Base-by-base conservation (phyloP, 2,888 invertebrate species). In the Oscheius sp. region DNA sequence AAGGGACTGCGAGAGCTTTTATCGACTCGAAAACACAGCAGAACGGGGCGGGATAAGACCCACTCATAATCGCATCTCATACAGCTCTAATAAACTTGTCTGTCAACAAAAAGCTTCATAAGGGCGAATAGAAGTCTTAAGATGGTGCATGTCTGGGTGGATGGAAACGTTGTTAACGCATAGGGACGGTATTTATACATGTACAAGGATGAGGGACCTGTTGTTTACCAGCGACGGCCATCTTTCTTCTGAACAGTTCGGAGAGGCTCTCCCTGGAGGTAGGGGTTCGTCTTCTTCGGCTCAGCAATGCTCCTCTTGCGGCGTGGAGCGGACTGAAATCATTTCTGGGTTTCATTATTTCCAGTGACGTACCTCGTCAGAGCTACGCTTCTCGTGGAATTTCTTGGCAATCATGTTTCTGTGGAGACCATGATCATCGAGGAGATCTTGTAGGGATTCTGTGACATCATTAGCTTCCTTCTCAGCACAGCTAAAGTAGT, bases 351-450 rank as follows among this genome's bases (percentile, higher is more conserved):
- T 21, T 21, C 21, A 21, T 21, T 21, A 21, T 21, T 21, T 21
- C 21, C 21, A 21, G 21, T 21, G 21, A 21, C 21, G 21, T 21
- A 21, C 79, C 70, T 82, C 82, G 55, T 82, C 79, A 29, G 79
- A 78, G 73, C 76, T 81, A 50, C 88, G 70, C 74, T 85, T 88
- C 73, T 87, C 84, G 79, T 88, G 88, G 86, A 86, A 88, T 76
- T 88, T 88, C 82, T 88, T 88, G 70, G 88, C 88, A 51, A 88
- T 86, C 79, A 86, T 85, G 62, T 77, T 83, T 74, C 86, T 81
- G 79, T 88, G 88, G 73, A 88, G 81, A 53, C 84, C 86, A 77
- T 85, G 81, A 60, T 88, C 84, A n/a, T 80, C 84, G 13, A 88
- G 79, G 60, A 87, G 79, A 57, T 85, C 83, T 55, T 88, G 82